Conservation (phyloP, 2,888 invertebrate genomes). For the Cantharis lateralis region DNA sequence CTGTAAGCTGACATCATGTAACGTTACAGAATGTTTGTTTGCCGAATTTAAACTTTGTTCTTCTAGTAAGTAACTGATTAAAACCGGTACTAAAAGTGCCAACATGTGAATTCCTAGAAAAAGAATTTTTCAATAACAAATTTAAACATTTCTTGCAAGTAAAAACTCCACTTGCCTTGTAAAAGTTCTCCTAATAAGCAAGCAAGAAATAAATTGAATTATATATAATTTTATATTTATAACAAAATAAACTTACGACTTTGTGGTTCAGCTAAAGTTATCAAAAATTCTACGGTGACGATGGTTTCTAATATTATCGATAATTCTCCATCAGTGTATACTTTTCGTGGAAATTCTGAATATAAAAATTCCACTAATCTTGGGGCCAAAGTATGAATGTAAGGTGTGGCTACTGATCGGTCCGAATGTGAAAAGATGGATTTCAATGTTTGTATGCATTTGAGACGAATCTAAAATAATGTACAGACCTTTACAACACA, state of each 20-base stretch:
- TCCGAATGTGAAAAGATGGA: constrained; percentile 78
- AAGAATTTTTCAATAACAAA: constrained; percentile 24
- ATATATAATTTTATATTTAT: neutral
- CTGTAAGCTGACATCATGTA: constrained; percentile 89
- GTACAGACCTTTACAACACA: too few relatives aligned
- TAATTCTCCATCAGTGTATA: constrained; percentile 70
- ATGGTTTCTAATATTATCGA: constrained; percentile 75
- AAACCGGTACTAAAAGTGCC: constrained; percentile 85
- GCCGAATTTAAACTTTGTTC: constrained; percentile 64
- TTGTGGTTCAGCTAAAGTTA: constrained; percentile 74
- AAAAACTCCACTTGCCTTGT: constrained; percentile 57
- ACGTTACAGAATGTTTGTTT: constrained; percentile 66
- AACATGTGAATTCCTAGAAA: constrained; percentile 85
- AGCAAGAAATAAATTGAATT: constrained; percentile 28
- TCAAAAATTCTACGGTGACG: constrained; percentile 73
- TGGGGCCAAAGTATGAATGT: constrained; percentile 81
- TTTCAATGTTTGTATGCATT: constrained; percentile 78
- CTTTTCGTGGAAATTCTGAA: constrained; percentile 64
- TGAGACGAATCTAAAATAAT: constrained; percentile 66
- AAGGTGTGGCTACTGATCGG: constrained; percentile 72
- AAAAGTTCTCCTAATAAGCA: constrained; percentile 58
- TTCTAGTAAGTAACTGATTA: constrained; percentile 83
- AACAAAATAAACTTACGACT: constrained; percentile 67
- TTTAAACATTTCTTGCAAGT: constrained; percentile 3
- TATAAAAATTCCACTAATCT: constrained; percentile 77